Conservation (phyloP, 2,113 vertebrate species). For the Thermophis baileyi region DNA sequence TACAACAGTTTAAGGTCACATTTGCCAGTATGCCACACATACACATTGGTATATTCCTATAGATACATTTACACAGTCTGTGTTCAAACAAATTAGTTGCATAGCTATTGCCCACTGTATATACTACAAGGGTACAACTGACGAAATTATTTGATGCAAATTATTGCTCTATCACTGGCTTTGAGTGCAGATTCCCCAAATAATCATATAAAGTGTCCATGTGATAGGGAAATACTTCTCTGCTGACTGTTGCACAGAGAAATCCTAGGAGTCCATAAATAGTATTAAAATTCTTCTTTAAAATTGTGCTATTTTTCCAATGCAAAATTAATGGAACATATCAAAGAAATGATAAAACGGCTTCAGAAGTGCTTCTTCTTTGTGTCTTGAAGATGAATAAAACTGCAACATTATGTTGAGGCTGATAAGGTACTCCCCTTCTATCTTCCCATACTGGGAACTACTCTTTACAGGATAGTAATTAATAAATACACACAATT, state of each 20-base stretch:
- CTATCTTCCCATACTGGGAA: constrained; percentile 74
- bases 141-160: constrained; percentile 55
- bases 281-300: constrained; percentile 70
- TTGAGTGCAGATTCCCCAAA: constrained; percentile 60
- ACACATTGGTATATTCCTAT: constrained; percentile 73
- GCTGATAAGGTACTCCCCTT: constrained; percentile 72
- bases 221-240: constrained; percentile 68
- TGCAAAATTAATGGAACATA: constrained; percentile 68
- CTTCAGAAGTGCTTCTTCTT: constrained; percentile 72
- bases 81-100: constrained; percentile 79
- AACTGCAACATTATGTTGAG: constrained; percentile 72
- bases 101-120: constrained; percentile 59
- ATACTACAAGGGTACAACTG: constrained; percentile 63
- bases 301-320: constrained; percentile 72
- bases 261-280: constrained; percentile 71
- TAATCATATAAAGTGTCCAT: constrained; percentile 67
- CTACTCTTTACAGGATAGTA: constrained; percentile 79
- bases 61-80: constrained; percentile 77
- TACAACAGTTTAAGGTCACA: constrained; percentile 72
- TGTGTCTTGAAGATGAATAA: constrained; percentile 75
- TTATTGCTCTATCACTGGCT: constrained; percentile 56
- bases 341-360: constrained; percentile 61
- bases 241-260: constrained; percentile 66
- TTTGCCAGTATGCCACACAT: constrained; percentile 68
- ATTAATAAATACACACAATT: constrained; percentile 59